These are phyloP conservation scores for Graphium colonna DNA, from an alignment of 2,888 invertebrate species.

Conservation along the genomic window DNA sequence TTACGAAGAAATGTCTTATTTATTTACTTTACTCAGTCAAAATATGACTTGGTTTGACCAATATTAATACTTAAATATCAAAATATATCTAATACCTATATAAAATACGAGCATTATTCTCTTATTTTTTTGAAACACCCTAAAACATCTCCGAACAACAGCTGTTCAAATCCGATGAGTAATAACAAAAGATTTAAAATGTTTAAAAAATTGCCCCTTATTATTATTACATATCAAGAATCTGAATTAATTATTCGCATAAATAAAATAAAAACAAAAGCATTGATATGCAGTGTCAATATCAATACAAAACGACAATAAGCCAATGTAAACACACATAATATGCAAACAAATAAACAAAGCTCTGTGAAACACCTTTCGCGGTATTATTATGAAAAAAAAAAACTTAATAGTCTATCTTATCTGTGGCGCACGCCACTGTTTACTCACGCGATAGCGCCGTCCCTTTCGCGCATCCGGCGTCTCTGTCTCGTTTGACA, in stretches of 20 bases:
- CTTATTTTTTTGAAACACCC: too few relatives aligned
- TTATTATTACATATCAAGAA: too few relatives aligned
- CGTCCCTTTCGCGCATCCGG: conserved; percentile 43
- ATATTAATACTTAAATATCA: too few relatives aligned
- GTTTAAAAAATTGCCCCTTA: too few relatives aligned
- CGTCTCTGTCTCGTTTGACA: conserved; percentile 65
- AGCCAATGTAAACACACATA: conserved; percentile 3
- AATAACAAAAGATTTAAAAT: too few relatives aligned
- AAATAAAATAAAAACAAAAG: background rate
- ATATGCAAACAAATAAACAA: conserved; percentile 13
- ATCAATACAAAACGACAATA: background rate
- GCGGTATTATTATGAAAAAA: conserved; percentile 19
- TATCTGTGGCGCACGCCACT: conserved; percentile 26
- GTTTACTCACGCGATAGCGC: conserved; percentile 47
- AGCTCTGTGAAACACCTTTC: conserved; percentile 14
- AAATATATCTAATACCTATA: too few relatives aligned
- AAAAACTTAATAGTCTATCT: conserved; percentile 17
- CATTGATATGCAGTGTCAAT: conserved; percentile 2
- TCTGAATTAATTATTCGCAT: background rate
- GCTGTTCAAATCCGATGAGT: too few relatives aligned
- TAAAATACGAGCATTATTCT: too few relatives aligned
- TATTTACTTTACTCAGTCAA: too few relatives aligned
- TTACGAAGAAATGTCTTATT: too few relatives aligned
- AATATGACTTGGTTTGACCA: too few relatives aligned
- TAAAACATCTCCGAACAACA: too few relatives aligned